Evolutionary conservation across 2,888 invertebrate genomes (phyloP).

Genomic region (Drosophila tripunctata): DNA sequence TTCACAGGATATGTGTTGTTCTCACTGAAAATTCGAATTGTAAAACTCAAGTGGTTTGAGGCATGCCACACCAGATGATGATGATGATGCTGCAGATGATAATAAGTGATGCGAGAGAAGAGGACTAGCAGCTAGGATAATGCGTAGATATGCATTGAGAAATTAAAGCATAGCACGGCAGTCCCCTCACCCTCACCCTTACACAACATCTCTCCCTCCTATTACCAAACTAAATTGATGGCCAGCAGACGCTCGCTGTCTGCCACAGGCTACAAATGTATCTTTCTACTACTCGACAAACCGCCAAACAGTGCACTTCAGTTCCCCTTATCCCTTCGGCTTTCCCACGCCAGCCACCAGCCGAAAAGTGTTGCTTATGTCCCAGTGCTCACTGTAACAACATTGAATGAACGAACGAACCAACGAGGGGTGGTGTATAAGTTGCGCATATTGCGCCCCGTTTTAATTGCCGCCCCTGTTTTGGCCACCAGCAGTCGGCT

Average conservation of each 20-base stretch:
- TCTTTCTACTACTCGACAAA: constrained; percentile 66
- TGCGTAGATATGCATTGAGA: constrained; percentile 61
- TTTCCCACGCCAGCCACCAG: constrained; percentile 81
- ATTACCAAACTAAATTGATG: constrained; percentile 71
- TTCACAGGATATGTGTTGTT: constrained; percentile 66
- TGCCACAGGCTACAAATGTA: constrained; percentile 71
- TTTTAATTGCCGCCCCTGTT: constrained; percentile 76
- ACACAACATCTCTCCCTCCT: constrained; percentile 9
- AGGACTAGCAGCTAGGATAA: constrained; percentile 58
- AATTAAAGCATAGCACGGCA: constrained; percentile 79
- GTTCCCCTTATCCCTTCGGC: constrained; percentile 20
- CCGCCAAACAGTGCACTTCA: constrained; percentile 70
- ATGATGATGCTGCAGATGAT: constrained; percentile 40
- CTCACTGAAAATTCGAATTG: constrained; percentile 68
- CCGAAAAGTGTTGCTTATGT: constrained; percentile 80
- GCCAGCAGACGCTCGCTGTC: constrained; percentile 76
- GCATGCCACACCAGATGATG: constrained; percentile 29
- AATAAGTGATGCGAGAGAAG: constrained; percentile 63
- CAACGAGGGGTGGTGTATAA: neutral
- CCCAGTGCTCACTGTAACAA: constrained; percentile 66
- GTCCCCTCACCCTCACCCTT: constrained; percentile 16
- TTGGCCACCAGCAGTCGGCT: constrained; percentile 50
- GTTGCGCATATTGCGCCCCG: constrained; percentile 46
- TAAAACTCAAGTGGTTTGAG: constrained; percentile 64
- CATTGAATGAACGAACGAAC: constrained; percentile 30